A percentile compares a stretch with the other conserved stretches of the same genome.
Evolutionary conservation across 2,797 vertebrate genomes (phyloP).

Genomic region (Rachycentron canadum): DNA sequence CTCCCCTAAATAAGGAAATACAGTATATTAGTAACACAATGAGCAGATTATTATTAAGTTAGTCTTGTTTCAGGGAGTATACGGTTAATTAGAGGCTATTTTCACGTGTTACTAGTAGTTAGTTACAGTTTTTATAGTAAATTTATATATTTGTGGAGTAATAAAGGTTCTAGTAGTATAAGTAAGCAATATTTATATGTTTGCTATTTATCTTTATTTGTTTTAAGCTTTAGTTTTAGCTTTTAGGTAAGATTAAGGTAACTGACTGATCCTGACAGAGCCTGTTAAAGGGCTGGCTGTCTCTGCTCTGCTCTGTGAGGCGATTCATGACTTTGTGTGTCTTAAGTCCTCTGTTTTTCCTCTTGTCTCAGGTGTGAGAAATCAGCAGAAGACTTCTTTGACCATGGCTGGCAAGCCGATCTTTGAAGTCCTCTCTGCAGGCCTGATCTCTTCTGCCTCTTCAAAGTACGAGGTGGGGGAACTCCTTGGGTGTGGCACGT

Average conservation of each 20-base stretch:
- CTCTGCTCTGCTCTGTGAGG: not conserved
- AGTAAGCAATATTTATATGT: no score
- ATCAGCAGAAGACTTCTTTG: not conserved
- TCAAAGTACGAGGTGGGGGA: not conserved
- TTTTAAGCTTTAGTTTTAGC: no score
- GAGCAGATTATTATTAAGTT: not conserved
- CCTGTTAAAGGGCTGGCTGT: not conserved
- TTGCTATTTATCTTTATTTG: no score
- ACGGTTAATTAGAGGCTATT: not conserved
- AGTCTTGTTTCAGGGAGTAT: no score
- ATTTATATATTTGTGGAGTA: no score
- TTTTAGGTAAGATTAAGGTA: no score
- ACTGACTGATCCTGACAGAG: no score
- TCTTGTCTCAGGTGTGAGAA: slow-evolving; percentile 4
- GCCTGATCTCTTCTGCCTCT: not conserved
- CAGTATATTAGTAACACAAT: no score
- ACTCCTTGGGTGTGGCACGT: not conserved
- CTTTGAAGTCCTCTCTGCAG: not conserved
- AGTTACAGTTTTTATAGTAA: no score
- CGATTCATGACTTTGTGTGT: not conserved
- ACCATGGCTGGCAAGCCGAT: not conserved
- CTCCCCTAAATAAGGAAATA: no score
- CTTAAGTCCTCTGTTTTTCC: not conserved
- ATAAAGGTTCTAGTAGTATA: no score
- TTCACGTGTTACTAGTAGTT: not conserved